Evolutionary conservation across 2,888 invertebrate species (phyloP), one percentile per base, ranked within the genome.

Genomic region (Troides helena): DNA sequence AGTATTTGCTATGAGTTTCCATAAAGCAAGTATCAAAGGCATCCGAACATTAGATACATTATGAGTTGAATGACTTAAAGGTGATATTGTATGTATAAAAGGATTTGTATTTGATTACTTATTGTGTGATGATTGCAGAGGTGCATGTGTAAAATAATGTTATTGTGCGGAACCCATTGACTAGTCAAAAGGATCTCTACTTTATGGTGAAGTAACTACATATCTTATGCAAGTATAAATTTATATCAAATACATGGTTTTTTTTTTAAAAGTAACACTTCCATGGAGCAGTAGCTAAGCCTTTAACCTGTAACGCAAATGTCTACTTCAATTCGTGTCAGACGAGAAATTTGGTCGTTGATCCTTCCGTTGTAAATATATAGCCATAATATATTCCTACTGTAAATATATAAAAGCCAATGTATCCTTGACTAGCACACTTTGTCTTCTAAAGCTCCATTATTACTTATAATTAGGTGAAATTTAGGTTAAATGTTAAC

Each of bases 11-110:
- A 78, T 76, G 74, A 75, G 80, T 80, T 81, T 78, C 78, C 80
- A 81, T 84, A 84, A 80, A 79, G 78, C 77, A 75, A 78, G 74
- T 80, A 80, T 81, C 81, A 84, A 84, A 81, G 80, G 80, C 72
- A 75, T 76, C 74, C 76, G 72, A 65, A 75, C 74, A 78, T 83
- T 82, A 82, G 81, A 80, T 76, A 73, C 73, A 76, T 77, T 78
- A 74, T 78, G 76, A 77, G 80, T 65, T 60, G 67, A 67, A 70
- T 70, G 62, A 59, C 53, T 53, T 64, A 64, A 53, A 61, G 53
- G 39, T 67, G 64, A 65, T 65, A 70, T 65, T 65, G 64, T 67
- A 61, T 61, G 53, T 64, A 57, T 65, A 64, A 67, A 64, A 64
- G 67, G 65, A 64, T 39, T 68, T 56, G 43, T 61, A 64, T 67